Percentiles rank a stretch among this genome's conserved stretches.
These are phyloP conservation scores for Rhodinocichla rosea DNA, from an alignment of 2,113 vertebrate species.

Conservation along the genomic window DNA sequence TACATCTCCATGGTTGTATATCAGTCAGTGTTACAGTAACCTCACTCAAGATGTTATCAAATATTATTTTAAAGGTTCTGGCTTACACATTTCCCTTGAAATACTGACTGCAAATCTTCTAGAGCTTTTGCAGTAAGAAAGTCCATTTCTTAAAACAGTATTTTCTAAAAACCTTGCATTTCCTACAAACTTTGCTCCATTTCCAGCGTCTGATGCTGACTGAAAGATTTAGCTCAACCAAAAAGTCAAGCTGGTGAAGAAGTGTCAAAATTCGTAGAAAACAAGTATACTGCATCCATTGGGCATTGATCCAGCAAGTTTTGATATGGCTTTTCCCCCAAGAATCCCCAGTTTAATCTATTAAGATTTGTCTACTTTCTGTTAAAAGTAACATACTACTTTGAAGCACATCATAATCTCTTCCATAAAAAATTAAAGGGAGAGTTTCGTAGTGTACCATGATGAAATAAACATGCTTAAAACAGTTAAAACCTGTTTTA, in stretches of 20 bases:
- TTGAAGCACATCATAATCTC: neutral
- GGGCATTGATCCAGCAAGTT: neutral
- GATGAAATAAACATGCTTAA: neutral
- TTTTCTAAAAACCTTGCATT: neutral
- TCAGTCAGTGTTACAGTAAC: neutral
- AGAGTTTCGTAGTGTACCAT: neutral
- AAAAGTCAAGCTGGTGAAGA: neutral
- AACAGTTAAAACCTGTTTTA: neutral
- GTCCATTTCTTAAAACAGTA: neutral
- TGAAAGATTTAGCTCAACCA: neutral
- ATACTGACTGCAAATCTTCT: neutral
- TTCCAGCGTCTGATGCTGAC: neutral
- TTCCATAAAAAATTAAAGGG: neutral
- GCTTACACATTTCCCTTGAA: neutral
- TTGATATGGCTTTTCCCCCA: neutral
- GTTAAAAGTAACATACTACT: neutral
- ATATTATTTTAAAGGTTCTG: neutral
- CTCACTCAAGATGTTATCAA: conserved; percentile 4
- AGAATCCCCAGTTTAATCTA: neutral
- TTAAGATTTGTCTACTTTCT: neutral
- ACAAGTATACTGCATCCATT: neutral
- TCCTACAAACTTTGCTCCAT: neutral
- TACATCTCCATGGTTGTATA: neutral
- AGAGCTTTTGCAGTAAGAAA: neutral
- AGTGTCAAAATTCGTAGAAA: neutral